A percentile compares a stretch with the other conserved stretches of the same genome.
Conservation (phyloP, 1,140 invertebrate species). For the Bombus pascuorum region DNA sequence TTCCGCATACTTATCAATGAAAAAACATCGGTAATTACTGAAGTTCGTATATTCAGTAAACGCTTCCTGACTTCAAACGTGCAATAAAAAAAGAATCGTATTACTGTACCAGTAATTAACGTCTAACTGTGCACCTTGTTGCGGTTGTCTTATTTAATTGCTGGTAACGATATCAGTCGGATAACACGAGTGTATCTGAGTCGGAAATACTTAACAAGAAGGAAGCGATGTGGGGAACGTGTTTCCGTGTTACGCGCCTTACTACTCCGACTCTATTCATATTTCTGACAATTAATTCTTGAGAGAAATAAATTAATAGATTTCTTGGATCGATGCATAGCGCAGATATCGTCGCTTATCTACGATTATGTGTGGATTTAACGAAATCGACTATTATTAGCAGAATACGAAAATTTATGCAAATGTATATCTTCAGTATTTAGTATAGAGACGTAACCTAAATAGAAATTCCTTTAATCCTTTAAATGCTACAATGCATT, state of each 20-base stretch:
- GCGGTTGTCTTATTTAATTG: conserved; percentile 19
- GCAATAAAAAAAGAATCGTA: neutral
- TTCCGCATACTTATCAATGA: neutral
- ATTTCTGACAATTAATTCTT: neutral
- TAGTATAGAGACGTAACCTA: too few relatives aligned
- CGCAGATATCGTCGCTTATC: too few relatives aligned
- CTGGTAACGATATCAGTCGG: conserved; percentile 7
- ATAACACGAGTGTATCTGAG: conserved; percentile 7
- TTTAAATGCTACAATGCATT: too few relatives aligned
- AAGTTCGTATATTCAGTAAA: neutral
- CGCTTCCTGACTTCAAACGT: neutral
- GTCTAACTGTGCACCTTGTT: conserved; percentile 15
- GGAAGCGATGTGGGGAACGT: neutral
- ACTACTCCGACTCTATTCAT: neutral
- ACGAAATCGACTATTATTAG: neutral
- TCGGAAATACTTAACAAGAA: conserved; percentile 31
- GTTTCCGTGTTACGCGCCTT: neutral
- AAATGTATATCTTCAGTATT: too few relatives aligned
- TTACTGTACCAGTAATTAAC: conserved; percentile 29
- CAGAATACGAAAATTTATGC: neutral
- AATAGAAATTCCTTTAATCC: too few relatives aligned
- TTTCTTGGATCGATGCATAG: neutral
- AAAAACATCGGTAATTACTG: neutral
- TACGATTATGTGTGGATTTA: too few relatives aligned
- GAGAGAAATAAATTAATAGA: neutral